These are phyloP conservation scores for Phlogophora meticulosa DNA, from an alignment of 2,888 invertebrate species.

Conservation along the genomic window DNA sequence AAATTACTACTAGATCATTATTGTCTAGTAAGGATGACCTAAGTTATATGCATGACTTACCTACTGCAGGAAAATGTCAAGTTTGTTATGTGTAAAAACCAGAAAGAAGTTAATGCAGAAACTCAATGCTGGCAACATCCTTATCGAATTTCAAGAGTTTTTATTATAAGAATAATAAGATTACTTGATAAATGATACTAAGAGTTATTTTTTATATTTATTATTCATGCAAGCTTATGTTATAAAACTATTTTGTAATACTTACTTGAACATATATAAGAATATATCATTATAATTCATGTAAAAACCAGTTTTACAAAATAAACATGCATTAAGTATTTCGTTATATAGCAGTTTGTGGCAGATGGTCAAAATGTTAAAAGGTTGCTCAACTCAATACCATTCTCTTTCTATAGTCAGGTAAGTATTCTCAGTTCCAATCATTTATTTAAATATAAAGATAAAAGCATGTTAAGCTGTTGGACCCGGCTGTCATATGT, in stretches of 20 bases:
- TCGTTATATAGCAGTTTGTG: too few relatives aligned
- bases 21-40: conserved; percentile 10
- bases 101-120: neutral
- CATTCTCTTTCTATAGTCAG: neutral
- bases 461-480: too few relatives aligned
- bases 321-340: too few relatives aligned
- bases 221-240: conserved; percentile 15
- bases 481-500: too few relatives aligned
- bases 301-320: neutral
- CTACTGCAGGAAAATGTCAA: conserved; percentile 7
- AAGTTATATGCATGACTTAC: neutral
- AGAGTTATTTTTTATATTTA: conserved; percentile 4
- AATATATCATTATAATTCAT: conserved; percentile 15
- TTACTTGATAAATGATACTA: conserved; percentile 1
- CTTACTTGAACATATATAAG: neutral
- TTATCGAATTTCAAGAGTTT: neutral
- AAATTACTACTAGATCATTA: neutral
- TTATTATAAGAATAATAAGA: neutral
- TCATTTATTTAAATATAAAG: too few relatives aligned
- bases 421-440: too few relatives aligned
- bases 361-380: too few relatives aligned
- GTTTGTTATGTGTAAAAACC: conserved; percentile 1
- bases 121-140: neutral
- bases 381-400: neutral
- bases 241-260: conserved; percentile 19